Base-by-base conservation (phyloP, 2,113 vertebrate genomes). In the Xenopus borealis region DNA sequence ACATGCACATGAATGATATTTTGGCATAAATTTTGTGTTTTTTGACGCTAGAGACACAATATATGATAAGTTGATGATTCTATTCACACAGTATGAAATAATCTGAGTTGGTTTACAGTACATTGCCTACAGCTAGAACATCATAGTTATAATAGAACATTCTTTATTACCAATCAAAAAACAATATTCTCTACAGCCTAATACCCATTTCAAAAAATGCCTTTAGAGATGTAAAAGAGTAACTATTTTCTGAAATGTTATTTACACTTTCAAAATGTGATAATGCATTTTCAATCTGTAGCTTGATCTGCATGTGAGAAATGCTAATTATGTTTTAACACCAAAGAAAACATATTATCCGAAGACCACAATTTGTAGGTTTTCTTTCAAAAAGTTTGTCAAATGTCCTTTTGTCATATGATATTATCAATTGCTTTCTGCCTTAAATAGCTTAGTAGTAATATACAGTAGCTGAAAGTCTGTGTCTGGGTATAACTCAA, bases 201-300 rank as follows among this genome's bases (percentile, higher is more conserved):
- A 69, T 76, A 52, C 66, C 57, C 66, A 55, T 69, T 55, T 62
- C 66, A 62, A 62, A 47, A n/a, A 40, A 40, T 53, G 73, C 73
- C 73, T 69, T 76, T 33, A 12, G 73, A 66, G 59, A 69, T 55
- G 18, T n/a, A 69, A 62, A 76, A 69, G 55, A 27, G 73, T 63
- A 69, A 76, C 66, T 75, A 75, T 69, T 63, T 69, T 75, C 73
- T 69, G 73, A 76, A 76, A 76, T 76, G 66, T 69, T 76, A 76
- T 76, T 76, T 76, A 76, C 73, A 76, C 73, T 69, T 66, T 69
- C 66, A 64, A 69, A 69, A 76, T 69, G 73, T 69, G 73, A 69
- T 76, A 76, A 76, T 76, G 66, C 59, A 64, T 76, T 76, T 69
- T 76, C 73, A 76, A 69, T 76, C 66, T 63, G 47, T 55, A 61